These are phyloP conservation scores for Pipistrellus pygmaeus DNA, from an alignment of 2,797 vertebrate genomes.

Conservation along the genomic window DNA sequence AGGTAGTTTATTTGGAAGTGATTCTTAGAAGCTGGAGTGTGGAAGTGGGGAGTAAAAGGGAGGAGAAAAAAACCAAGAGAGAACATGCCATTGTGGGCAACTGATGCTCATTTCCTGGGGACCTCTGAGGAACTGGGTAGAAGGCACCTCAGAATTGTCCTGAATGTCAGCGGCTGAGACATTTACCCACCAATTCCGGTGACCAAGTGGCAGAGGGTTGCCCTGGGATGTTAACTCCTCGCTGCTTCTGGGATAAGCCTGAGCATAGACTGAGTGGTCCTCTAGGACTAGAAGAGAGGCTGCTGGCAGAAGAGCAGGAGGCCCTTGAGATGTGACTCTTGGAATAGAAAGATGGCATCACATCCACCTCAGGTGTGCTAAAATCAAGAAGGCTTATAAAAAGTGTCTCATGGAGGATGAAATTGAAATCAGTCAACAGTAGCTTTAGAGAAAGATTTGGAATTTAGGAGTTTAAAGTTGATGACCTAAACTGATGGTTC, in stretches of 20 bases:
- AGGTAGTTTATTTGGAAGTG: neutral
- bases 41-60: neutral
- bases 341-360: neutral
- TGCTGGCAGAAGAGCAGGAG: neutral
- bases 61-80: neutral
- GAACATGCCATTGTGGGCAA: neutral
- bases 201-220: neutral
- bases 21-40: neutral
- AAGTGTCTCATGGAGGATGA: neutral
- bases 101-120: neutral
- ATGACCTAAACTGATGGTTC: neutral
- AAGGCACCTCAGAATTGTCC: neutral
- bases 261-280: neutral
- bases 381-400: neutral
- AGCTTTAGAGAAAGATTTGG: neutral
- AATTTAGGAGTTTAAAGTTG: neutral
- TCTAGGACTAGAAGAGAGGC: neutral
- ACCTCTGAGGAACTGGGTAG: neutral
- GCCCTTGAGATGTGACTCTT: neutral
- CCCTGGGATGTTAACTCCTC: rapidly evolving
- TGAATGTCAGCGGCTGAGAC: neutral
- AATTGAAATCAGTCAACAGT: neutral
- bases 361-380: neutral
- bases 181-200: neutral
- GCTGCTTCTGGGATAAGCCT: neutral